phyloP scores from a whole-genome alignment of 2,113 vertebrate genomes.

The Sclerurus mexicanus region DNA sequence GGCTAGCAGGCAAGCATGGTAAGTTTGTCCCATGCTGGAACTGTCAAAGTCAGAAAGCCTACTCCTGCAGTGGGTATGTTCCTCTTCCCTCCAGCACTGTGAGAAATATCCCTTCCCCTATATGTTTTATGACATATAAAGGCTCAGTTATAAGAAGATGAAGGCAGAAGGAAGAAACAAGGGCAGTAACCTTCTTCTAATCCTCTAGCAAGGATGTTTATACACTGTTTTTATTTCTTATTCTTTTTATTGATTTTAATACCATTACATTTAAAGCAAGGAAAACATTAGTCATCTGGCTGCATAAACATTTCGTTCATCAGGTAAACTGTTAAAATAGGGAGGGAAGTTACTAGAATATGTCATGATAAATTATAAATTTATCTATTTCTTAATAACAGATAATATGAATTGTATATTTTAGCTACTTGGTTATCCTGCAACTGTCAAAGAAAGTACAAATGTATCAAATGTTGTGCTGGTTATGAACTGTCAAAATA shows the following conservation, averaged over 20 bases:
- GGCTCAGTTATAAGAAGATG: background rate
- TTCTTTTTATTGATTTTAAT: background rate
- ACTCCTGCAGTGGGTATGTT: background rate
- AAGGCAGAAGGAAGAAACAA: background rate
- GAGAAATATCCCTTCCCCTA: background rate
- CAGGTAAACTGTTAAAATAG: background rate
- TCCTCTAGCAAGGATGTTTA: background rate
- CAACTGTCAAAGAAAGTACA: background rate
- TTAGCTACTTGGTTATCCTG: background rate
- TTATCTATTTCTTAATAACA: background rate
- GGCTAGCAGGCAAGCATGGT: background rate
- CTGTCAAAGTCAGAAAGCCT: background rate
- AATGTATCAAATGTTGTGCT: conserved; percentile 17
- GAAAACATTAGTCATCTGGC: background rate
- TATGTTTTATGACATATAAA: background rate
- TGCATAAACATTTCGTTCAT: background rate
- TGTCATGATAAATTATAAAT: background rate
- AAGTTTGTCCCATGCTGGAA: background rate
- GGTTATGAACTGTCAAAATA: conserved; percentile 40
- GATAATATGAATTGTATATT: background rate
- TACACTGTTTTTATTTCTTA: too few species aligned
- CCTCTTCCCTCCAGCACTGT: background rate
- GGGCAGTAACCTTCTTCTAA: background rate
- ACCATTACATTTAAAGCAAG: background rate
- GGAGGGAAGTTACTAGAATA: background rate